A percentile compares a stretch with the other conserved stretches of the same genome.
These are phyloP conservation scores for Pseudomyrmex concolor DNA, from an alignment of 1,140 invertebrate genomes.

Conservation along the genomic window DNA sequence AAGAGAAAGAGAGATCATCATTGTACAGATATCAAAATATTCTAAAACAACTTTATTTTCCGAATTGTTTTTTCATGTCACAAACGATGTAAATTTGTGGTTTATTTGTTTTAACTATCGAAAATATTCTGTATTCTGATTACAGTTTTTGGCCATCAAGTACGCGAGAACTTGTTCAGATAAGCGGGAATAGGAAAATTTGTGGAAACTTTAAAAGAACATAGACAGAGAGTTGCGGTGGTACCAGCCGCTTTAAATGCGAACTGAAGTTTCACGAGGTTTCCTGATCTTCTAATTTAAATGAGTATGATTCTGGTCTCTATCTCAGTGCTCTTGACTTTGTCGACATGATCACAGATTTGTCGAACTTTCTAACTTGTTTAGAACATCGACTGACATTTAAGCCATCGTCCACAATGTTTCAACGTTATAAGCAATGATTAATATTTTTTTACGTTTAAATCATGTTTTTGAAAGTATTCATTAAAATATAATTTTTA, in stretches of 20 bases:
- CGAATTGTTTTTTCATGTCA: background rate
- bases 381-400: slow-evolving; percentile 1
- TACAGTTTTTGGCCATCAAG: background rate
- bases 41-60: background rate
- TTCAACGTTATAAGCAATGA: background rate
- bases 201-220: slow-evolving; percentile 30
- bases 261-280: slow-evolving; percentile 31
- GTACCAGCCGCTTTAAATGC: slow-evolving; percentile 12
- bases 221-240: background rate
- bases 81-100: background rate
- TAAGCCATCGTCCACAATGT: background rate
- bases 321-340: slow-evolving; percentile 7
- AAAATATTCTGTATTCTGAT: background rate
- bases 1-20: background rate
- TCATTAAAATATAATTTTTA: background rate
- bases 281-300: slow-evolving; percentile 53
- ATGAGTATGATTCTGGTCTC: slow-evolving; percentile 32
- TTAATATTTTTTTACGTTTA: background rate
- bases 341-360: slow-evolving; percentile 30
- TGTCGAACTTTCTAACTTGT: slow-evolving; percentile 29
- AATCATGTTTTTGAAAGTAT: background rate
- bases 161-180: background rate
- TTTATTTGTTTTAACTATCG: background rate
- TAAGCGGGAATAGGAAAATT: slow-evolving; percentile 6
- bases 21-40: background rate